A percentile compares a stretch with the other conserved stretches of the same genome.
phyloP scores from a whole-genome alignment of 2,888 invertebrate species.

The Trachelus troglodyta region DNA sequence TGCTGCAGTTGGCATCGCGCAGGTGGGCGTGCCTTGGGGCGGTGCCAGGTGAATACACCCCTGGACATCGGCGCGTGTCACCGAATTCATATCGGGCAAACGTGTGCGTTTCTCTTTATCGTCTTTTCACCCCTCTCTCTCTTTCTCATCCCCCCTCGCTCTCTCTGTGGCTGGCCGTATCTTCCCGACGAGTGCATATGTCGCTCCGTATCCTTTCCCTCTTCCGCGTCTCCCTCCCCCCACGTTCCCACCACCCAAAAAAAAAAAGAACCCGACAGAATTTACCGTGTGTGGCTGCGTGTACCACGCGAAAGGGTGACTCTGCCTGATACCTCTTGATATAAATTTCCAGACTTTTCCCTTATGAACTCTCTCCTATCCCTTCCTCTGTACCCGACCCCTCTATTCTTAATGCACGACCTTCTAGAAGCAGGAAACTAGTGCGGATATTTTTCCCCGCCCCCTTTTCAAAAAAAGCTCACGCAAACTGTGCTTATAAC shows the following conservation, averaged over 20 bases:
- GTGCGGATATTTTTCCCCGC: slow-evolving; percentile 16
- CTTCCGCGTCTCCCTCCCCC: not conserved
- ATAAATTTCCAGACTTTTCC: not conserved
- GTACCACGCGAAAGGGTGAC: slow-evolving; percentile 20
- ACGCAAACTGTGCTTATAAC: slow-evolving; percentile 25
- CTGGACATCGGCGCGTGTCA: slow-evolving; percentile 53
- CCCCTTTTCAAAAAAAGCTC: slow-evolving; percentile 7
- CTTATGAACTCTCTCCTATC: slow-evolving; percentile 3
- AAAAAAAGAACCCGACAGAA: not conserved
- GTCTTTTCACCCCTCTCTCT: not conserved
- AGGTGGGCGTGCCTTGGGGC: slow-evolving; percentile 66
- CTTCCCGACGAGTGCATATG: not conserved
- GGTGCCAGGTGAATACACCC: slow-evolving; percentile 61
- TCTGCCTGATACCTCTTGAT: slow-evolving; percentile 16
- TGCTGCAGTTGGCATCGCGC: slow-evolving; percentile 54
- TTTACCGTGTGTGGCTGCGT: not conserved
- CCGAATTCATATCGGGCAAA: slow-evolving; percentile 38
- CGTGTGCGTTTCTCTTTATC: not conserved
- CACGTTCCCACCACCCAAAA: not conserved
- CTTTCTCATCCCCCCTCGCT: not conserved
- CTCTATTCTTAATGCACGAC: not conserved
- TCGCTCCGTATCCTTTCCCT: not conserved
- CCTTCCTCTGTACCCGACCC: not conserved
- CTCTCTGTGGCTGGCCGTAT: not conserved
- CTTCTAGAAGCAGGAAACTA: not conserved